A percentile compares a stretch with the other conserved stretches of the same genome.
Evolutionary conservation across 2,113 vertebrate genomes (phyloP).

Genomic region (Prochilodus magdalenae): DNA sequence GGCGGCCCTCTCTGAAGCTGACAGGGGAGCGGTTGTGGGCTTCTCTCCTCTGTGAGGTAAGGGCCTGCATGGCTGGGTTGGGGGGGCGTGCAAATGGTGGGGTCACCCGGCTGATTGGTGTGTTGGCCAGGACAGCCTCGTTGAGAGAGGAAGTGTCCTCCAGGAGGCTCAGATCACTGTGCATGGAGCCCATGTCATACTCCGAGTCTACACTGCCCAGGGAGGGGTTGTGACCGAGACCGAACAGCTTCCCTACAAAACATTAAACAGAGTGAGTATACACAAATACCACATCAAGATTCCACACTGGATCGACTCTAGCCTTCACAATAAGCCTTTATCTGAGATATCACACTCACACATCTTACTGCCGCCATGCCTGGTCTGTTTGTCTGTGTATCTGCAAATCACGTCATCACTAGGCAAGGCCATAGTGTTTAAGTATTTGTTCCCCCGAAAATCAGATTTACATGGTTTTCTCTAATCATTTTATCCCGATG

Average conservation of each 20-base stretch:
- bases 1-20: constrained; percentile 95
- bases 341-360: background rate
- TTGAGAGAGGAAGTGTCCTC: constrained; percentile 84
- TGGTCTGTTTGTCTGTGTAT: background rate
- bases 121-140: constrained; percentile 81
- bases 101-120: constrained; percentile 71
- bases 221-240: constrained; percentile 87
- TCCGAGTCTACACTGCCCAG: constrained; percentile 90
- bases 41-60: constrained; percentile 88
- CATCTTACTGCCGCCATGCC: too few relatives aligned
- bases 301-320: background rate
- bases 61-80: constrained; percentile 89
- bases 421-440: too few relatives aligned
- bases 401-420: background rate
- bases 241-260: constrained; percentile 85
- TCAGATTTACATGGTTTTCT: too few relatives aligned
- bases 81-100: constrained; percentile 84
- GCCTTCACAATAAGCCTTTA: background rate
- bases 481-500: too few relatives aligned
- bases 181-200: constrained; percentile 89
- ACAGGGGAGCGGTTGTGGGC: constrained; percentile 94
- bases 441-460: too few relatives aligned
- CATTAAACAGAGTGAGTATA: background rate
- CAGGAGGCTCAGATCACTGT: constrained; percentile 86
- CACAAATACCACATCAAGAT: background rate